phyloP scores from a whole-genome alignment of 2,797 vertebrate genomes.

The Microtus obscurus region DNA sequence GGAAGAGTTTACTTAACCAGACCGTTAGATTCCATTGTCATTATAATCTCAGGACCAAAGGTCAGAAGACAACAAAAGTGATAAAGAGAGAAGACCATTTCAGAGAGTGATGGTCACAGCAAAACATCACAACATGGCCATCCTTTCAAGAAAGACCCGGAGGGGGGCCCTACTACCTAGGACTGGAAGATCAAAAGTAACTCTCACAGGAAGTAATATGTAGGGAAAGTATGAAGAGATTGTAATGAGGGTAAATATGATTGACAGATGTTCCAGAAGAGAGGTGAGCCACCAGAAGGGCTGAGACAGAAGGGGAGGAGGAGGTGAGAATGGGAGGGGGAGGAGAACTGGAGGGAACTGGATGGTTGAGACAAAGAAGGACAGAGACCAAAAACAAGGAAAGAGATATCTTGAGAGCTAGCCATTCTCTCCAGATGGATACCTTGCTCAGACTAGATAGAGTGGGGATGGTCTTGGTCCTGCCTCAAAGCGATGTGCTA shows the following conservation, averaged over 20 bases:
- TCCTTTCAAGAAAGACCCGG: not conserved
- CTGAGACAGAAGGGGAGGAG: not conserved
- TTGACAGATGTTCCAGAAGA: not conserved
- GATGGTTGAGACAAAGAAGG: no score
- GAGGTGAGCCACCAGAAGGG: not conserved
- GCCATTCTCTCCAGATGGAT: no score
- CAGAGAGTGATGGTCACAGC: not conserved
- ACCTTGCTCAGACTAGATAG: no score
- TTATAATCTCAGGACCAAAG: constrained; percentile 4
- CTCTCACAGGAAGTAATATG: not conserved
- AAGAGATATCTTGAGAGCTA: no score
- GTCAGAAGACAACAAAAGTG: not conserved
- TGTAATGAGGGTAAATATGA: not conserved
- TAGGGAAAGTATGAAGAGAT: not conserved
- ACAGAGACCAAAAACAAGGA: no score
- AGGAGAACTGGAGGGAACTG: no score
- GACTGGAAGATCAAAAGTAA: not conserved
- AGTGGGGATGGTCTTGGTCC: no score
- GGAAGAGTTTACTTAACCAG: not conserved
- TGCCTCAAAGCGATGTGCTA: no score
- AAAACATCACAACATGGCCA: not conserved
- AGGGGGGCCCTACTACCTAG: not conserved
- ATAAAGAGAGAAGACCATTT: not conserved
- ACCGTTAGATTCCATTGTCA: not conserved
- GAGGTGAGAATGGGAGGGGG: no score